Conservation (phyloP, 2,797 vertebrate genomes). For the Falco novaeseelandiae region DNA sequence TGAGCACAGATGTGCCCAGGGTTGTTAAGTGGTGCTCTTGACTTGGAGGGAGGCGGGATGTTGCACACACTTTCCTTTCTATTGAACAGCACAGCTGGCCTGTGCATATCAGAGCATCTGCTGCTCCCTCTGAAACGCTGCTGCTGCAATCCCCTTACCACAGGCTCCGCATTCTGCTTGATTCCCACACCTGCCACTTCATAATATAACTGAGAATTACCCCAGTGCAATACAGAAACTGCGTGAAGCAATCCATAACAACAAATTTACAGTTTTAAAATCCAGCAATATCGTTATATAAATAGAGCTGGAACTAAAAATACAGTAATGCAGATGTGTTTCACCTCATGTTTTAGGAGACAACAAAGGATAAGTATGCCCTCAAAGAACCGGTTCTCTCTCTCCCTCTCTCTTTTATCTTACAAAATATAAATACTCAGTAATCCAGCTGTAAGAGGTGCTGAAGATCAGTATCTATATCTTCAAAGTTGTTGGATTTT, state of each 20-base stretch:
- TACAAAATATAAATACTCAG: neutral
- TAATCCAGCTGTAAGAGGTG: neutral
- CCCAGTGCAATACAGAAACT: neutral
- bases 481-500: neutral
- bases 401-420: neutral
- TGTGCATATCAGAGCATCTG: constrained; percentile 41
- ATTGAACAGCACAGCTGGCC: constrained; percentile 6
- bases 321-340: constrained; percentile 33
- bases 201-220: constrained; percentile 14
- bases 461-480: neutral
- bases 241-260: neutral
- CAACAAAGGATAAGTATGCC: neutral
- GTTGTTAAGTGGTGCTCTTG: neutral
- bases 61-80: neutral
- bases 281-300: neutral
- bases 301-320: constrained; percentile 27
- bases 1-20: neutral
- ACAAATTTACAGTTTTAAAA: neutral
- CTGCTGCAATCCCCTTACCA: neutral
- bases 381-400: neutral
- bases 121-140: neutral
- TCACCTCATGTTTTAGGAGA: constrained; percentile 41
- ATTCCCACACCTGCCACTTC: constrained; percentile 25
- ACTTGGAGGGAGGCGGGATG: neutral
- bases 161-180: neutral